Evolutionary conservation across 1,140 invertebrate genomes (phyloP).

Genomic region (Drosophila grimshawi): DNA sequence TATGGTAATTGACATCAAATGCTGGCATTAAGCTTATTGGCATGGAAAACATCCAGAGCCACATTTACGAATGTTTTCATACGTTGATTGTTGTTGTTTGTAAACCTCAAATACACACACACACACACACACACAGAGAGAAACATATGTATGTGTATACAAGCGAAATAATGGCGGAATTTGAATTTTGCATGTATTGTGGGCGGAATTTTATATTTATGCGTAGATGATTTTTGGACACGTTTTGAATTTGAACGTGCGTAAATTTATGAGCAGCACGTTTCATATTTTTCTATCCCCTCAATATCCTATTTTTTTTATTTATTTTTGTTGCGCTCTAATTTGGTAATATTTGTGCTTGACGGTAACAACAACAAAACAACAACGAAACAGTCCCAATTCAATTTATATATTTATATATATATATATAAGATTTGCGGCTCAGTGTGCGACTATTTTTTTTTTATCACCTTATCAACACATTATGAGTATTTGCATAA

Average conservation of each 20-base stretch:
- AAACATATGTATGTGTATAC: slow-evolving; percentile 9
- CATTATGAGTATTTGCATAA: slow-evolving; percentile 58
- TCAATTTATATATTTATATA: slow-evolving; percentile 28
- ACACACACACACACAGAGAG: not conserved
- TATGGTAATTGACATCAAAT: slow-evolving; percentile 82
- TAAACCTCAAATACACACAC: slow-evolving; percentile 45
- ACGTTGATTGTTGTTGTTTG: slow-evolving; percentile 36
- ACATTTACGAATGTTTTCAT: slow-evolving; percentile 54
- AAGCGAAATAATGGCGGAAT: slow-evolving; percentile 33
- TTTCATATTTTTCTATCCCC: slow-evolving; percentile 10
- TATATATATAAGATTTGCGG: slow-evolving; percentile 16
- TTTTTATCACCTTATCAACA: slow-evolving; percentile 68
- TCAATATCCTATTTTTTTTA: not conserved
- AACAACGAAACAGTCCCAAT: slow-evolving; percentile 1
- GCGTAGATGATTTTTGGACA: slow-evolving; percentile 25
- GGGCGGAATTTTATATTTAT: slow-evolving; percentile 62
- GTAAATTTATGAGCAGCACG: slow-evolving; percentile 58
- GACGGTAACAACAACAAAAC: slow-evolving; percentile 5
- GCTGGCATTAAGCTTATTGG: slow-evolving; percentile 76
- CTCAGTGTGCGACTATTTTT: slow-evolving; percentile 38
- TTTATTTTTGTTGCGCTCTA: slow-evolving; percentile 12
- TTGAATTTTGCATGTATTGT: slow-evolving; percentile 53
- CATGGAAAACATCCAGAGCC: slow-evolving; percentile 59
- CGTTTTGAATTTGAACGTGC: slow-evolving; percentile 58
- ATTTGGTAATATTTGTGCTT: slow-evolving; percentile 51